Percentiles rank a stretch among this genome's conserved stretches.
Evolutionary conservation across 2,797 vertebrate genomes (phyloP).

Genomic region (Spinus pinus): DNA sequence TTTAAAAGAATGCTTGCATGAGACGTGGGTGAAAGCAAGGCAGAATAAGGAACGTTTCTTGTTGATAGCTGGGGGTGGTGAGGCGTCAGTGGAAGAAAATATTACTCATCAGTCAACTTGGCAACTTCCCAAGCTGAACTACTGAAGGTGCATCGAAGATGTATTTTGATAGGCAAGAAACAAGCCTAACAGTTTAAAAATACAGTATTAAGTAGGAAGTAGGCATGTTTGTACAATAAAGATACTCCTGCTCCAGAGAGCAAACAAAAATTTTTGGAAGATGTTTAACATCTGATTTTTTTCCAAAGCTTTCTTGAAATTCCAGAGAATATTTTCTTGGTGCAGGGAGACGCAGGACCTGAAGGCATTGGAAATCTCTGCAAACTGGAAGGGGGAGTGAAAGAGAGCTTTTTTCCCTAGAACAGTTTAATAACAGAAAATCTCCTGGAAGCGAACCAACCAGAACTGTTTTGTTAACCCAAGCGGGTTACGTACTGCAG

Average conservation of each 20-base stretch:
- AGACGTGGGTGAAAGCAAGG: constrained; percentile 4
- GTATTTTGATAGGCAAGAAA: constrained; percentile 25
- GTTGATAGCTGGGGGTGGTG: constrained; percentile 26
- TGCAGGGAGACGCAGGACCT: background rate
- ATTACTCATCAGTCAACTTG: constrained; percentile 54
- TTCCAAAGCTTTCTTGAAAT: background rate
- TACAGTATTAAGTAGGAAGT: background rate
- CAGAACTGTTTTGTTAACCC: constrained; percentile 34
- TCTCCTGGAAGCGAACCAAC: constrained; percentile 34
- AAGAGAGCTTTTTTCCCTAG: background rate
- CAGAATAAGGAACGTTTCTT: background rate
- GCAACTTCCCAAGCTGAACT: constrained; percentile 21
- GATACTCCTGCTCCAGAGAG: background rate
- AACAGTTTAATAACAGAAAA: constrained; percentile 37
- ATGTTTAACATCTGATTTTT: background rate
- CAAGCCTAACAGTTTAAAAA: background rate
- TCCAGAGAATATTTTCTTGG: background rate
- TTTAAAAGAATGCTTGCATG: constrained; percentile 15
- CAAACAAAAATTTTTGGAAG: background rate
- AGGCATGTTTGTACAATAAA: background rate
- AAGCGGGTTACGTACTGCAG: background rate
- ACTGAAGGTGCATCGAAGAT: background rate
- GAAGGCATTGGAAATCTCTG: background rate
- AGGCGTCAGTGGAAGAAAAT: constrained; percentile 49
- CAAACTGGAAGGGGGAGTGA: background rate